These are phyloP conservation scores for Apis laboriosa DNA, from an alignment of 1,140 invertebrate species.

Conservation along the genomic window DNA sequence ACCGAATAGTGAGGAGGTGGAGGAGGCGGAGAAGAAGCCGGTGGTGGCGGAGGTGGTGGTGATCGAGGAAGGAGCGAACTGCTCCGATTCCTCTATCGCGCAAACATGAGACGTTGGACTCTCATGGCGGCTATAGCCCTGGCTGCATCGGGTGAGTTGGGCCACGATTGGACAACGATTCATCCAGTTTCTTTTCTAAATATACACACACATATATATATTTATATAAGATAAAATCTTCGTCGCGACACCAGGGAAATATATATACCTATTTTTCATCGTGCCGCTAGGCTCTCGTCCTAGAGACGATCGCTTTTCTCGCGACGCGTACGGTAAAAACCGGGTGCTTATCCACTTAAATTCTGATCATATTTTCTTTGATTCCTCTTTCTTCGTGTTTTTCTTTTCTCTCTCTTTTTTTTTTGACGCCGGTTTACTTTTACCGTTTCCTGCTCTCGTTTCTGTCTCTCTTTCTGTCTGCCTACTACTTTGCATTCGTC, in stretches of 20 bases:
- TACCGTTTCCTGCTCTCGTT: not conserved
- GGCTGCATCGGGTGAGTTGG: conserved; percentile 78
- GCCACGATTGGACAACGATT: not conserved
- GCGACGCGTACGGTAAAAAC: conserved; percentile 38
- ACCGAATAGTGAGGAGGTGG: conserved; percentile 50
- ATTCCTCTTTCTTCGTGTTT: not conserved
- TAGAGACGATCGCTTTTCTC: conserved; percentile 20
- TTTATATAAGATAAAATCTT: no score
- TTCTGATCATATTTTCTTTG: not conserved
- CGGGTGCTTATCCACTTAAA: conserved; percentile 1
- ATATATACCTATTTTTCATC: not conserved
- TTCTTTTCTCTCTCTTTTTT: not conserved
- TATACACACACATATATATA: not conserved
- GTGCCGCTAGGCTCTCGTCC: conserved; percentile 34
- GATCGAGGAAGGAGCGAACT: conserved; percentile 53
- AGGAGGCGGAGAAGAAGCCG: conserved; percentile 49
- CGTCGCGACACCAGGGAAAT: not conserved
- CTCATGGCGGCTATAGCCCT: conserved; percentile 80
- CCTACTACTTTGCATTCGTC: conserved; percentile 3
- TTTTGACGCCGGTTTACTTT: not conserved
- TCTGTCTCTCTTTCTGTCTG: conserved; percentile 19
- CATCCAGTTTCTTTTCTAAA: not conserved
- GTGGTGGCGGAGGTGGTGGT: conserved; percentile 54
- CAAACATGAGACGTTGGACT: conserved; percentile 79
- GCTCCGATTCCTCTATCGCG: conserved; percentile 54